phyloP scores from a whole-genome alignment of 2,888 invertebrate species.

The Fragum sueziense region DNA sequence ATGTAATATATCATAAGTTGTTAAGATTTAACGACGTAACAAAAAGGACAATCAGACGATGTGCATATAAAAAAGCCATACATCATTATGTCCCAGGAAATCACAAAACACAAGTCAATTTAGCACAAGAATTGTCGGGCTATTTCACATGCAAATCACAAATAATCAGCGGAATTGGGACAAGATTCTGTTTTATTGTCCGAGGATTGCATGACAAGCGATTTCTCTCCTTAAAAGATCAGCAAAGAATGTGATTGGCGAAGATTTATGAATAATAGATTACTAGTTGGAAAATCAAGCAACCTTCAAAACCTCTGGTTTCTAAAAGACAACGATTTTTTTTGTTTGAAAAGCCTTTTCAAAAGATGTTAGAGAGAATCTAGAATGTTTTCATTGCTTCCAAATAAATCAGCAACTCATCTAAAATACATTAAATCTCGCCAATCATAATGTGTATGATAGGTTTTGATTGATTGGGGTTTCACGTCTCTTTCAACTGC shows the following conservation, averaged over 20 bases:
- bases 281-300: not conserved
- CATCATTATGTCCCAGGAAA: slow-evolving; percentile 9
- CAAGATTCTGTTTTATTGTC: slow-evolving; percentile 9
- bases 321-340: too few species aligned
- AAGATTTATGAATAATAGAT: slow-evolving; percentile 19
- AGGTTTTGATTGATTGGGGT: too few species aligned
- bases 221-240: slow-evolving; percentile 11
- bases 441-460: too few species aligned
- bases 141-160: slow-evolving; percentile 20
- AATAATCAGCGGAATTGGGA: slow-evolving; percentile 6
- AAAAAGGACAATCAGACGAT: slow-evolving; percentile 13
- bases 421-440: too few species aligned
- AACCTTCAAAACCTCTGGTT: too few species aligned
- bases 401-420: too few species aligned
- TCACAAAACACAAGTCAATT: slow-evolving; percentile 4
- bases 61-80: slow-evolving; percentile 14
- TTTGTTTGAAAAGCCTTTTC: too few species aligned
- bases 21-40: not conserved
- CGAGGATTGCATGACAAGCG: slow-evolving; percentile 12
- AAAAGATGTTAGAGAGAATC: too few species aligned
- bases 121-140: slow-evolving; percentile 5
- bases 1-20: not conserved
- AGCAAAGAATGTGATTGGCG: slow-evolving; percentile 9
- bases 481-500: too few species aligned
- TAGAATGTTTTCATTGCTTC: too few species aligned